Evolutionary conservation across 2,888 invertebrate genomes (phyloP).

Genomic region (Phaonia tiefii): DNA sequence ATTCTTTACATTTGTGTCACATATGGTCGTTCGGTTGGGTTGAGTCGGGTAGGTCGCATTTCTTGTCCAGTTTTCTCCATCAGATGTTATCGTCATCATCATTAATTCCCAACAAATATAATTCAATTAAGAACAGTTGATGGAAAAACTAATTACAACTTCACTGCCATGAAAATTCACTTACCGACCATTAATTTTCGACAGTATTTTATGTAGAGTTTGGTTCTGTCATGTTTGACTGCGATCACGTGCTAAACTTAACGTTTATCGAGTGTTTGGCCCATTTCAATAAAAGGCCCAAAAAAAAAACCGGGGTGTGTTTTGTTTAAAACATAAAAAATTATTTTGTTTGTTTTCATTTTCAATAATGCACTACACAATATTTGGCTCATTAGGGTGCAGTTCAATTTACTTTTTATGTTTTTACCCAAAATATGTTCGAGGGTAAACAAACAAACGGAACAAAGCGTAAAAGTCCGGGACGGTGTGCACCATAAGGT

Average conservation of each 20-base stretch:
- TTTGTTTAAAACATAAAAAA: not conserved
- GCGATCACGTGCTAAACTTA: constrained; percentile 26
- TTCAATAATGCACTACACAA: not conserved
- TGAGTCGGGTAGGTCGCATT: not conserved
- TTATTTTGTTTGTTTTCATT: constrained; percentile 4
- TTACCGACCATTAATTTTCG: constrained; percentile 11
- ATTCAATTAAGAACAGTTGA: constrained; percentile 5
- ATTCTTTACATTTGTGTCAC: not conserved
- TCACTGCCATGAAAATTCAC: constrained; percentile 14
- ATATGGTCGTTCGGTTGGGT: not conserved
- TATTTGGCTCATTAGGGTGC: constrained; percentile 8
- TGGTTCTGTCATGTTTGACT: constrained; percentile 2
- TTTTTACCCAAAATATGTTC: not conserved
- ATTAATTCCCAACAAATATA: constrained; percentile 14
- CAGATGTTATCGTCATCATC: constrained; percentile 17
- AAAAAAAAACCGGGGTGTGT: not conserved
- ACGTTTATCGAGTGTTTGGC: constrained; percentile 18
- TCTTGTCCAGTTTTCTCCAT: not conserved
- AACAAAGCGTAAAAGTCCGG: not conserved
- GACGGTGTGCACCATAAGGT: not conserved
- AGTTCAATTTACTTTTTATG: not conserved
- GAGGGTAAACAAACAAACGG: constrained; percentile 1
- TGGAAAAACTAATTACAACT: constrained; percentile 20
- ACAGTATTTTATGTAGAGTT: not conserved
- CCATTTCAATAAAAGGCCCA: not conserved